phyloP scores from a whole-genome alignment of 2,113 vertebrate species.

The Zootoca vivipara region DNA sequence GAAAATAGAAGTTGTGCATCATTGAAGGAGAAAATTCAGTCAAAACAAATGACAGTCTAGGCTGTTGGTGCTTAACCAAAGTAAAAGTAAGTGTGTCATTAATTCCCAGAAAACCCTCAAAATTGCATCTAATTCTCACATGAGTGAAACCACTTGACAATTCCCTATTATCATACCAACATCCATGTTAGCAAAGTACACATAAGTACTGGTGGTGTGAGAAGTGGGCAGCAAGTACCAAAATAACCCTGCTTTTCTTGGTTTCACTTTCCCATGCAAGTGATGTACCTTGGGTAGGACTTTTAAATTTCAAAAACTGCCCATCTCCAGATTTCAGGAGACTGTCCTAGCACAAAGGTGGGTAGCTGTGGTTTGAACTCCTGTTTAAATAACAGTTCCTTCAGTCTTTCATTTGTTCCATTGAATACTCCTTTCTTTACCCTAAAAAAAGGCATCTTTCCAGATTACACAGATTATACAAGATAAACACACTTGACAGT shows the following conservation, averaged over 20 bases:
- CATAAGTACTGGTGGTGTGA: too few species aligned
- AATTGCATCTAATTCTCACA: too few species aligned
- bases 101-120: neutral
- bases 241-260: neutral
- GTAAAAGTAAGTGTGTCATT: slow-evolving; percentile 16
- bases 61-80: slow-evolving; percentile 45
- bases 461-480: too few species aligned
- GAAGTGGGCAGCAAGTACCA: neutral
- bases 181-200: neutral
- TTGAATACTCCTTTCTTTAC: too few species aligned
- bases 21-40: slow-evolving; percentile 11
- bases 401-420: too few species aligned
- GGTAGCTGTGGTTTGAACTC: too few species aligned
- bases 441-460: too few species aligned
- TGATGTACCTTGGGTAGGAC: neutral
- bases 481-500: too few species aligned
- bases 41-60: slow-evolving; percentile 35
- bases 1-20: neutral
- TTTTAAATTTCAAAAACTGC: neutral
- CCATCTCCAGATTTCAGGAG: neutral
- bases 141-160: neutral
- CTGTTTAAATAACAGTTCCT: too few species aligned
- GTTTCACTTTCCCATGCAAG: neutral
- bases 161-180: neutral
- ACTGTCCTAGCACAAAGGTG: neutral